Percentiles rank a stretch among this genome's conserved stretches.
These are phyloP conservation scores for Cheilosia grossa DNA, from an alignment of 2,888 invertebrate species.

Conservation along the genomic window DNA sequence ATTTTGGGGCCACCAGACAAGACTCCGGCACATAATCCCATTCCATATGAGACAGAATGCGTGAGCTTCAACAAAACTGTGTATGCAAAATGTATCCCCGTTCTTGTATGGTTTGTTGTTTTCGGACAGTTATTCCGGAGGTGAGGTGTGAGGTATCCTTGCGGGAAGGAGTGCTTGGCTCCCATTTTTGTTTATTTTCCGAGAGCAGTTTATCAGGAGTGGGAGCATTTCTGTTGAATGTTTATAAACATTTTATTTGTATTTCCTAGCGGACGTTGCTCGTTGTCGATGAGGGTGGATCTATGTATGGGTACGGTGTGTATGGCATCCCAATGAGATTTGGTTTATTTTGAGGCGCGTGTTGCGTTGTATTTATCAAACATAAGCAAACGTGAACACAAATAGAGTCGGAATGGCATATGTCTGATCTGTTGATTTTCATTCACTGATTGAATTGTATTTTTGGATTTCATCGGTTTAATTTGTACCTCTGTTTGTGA, in stretches of 20 bases:
- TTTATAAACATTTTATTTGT: slow-evolving; percentile 69
- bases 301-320: slow-evolving; percentile 1
- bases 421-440: slow-evolving; percentile 38
- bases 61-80: neutral
- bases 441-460: slow-evolving; percentile 17
- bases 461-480: slow-evolving; percentile 8
- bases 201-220: slow-evolving; percentile 43
- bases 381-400: slow-evolving; percentile 53
- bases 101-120: slow-evolving; percentile 32
- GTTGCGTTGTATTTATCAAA: slow-evolving; percentile 61
- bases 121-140: slow-evolving; percentile 33
- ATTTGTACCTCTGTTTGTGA: slow-evolving; percentile 7
- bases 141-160: slow-evolving; percentile 4
- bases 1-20: neutral
- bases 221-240: slow-evolving; percentile 52
- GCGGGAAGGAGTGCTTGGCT: slow-evolving; percentile 1
- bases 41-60: neutral
- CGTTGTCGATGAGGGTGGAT: slow-evolving; percentile 7
- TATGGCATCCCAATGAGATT: slow-evolving; percentile 20
- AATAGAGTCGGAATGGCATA: slow-evolving; percentile 23
- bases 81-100: slow-evolving; percentile 43
- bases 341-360: slow-evolving; percentile 66
- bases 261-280: slow-evolving; percentile 12
- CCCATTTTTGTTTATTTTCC: slow-evolving; percentile 66
- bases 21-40: neutral